Percentiles rank a stretch among this genome's conserved stretches.
phyloP scores from a whole-genome alignment of 1,140 invertebrate genomes.

The Solen grandis region DNA sequence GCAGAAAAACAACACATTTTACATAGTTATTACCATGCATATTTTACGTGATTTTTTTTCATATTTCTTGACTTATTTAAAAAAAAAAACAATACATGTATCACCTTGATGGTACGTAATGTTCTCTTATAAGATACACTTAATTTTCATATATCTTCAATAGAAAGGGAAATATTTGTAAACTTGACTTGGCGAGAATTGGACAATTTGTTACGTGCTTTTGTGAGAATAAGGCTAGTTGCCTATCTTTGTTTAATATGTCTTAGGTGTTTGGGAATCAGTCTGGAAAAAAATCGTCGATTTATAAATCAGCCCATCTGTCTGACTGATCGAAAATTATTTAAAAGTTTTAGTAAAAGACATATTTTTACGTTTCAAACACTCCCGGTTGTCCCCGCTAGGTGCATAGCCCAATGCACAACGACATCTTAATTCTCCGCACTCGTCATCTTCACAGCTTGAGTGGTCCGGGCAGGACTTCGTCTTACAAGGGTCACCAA shows the following conservation, averaged over 20 bases:
- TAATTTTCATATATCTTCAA: no score
- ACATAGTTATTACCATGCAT: no score
- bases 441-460: constrained; percentile 24
- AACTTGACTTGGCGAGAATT: not conserved
- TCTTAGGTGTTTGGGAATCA: not conserved
- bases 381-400: constrained; percentile 8
- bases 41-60: no score
- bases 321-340: no score
- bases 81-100: no score
- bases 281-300: no score
- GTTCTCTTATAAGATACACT: no score
- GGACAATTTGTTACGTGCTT: not conserved
- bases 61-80: no score
- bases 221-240: not conserved
- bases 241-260: not conserved
- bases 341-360: no score
- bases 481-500: not conserved
- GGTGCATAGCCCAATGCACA: constrained; percentile 38
- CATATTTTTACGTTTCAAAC: constrained; percentile 50
- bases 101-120: no score
- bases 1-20: no score
- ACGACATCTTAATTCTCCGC: constrained; percentile 16
- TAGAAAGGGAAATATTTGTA: no score
- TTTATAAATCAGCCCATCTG: not conserved
- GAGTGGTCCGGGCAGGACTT: constrained; percentile 7